Evolutionary conservation across 2,797 vertebrate species (phyloP), one percentile per base, ranked within the genome.

Genomic region (Bradypodion pumilum): DNA sequence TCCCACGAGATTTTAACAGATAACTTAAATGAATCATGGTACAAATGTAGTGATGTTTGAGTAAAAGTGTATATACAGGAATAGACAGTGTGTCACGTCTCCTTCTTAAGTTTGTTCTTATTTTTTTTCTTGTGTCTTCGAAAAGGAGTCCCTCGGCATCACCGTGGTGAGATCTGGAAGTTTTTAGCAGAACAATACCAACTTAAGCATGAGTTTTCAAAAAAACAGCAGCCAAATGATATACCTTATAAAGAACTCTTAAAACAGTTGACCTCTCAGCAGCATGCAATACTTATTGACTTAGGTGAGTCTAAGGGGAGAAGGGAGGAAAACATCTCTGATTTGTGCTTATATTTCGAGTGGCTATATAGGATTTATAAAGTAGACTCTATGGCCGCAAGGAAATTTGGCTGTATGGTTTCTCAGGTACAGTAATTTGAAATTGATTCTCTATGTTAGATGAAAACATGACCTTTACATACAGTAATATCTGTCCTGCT

Each of bases 241-340:
- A 95, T 92, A 1, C 97, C 98, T 0, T 99, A 99, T 92, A 98
- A 99, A 94, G 98, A 99, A 74, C 97, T 99, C 84, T 92, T 99
- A 32, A 99, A 99, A 88, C 98, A 98, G 85, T 95, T 99, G 83
- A 99, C 98, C 66, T 97, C 98, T 1, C 98, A 99, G 82, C 98
- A 99, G 85, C 98, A 99, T 1, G 98, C 98, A 62, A 99, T 99
- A 90, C 98, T 99, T 81, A 99, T 99, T 69, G 98, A 99, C 90
- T 94, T 99, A 4, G 98, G 98, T 99, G 95, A 97, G 95, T 89
- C 63, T 35, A 81, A 46, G 13, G 52, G 52, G 52, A 21, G 19
- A 19, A 35, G 21, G 8, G 2, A 29, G 1, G 23, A 74, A 56
- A 56, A 56, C 10, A 52, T 52, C 49, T 52, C 49, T 52, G 49